Base-by-base conservation (phyloP, 2,113 vertebrate species). In the Geothlypis trichas region DNA sequence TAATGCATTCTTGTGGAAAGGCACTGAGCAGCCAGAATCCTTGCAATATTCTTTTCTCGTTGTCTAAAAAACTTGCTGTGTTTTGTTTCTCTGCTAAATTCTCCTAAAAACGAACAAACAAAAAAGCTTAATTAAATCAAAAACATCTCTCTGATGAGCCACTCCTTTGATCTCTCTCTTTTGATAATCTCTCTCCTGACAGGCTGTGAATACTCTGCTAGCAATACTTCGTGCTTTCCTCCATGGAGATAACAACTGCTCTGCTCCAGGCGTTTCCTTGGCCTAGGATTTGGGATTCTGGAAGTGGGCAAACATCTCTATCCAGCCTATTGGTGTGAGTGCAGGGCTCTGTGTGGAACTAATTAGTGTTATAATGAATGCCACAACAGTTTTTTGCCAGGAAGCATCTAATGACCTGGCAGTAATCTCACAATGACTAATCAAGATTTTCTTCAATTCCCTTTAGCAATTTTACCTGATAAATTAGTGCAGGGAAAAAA, bases 381-480 rank as follows among this genome's bases (percentile, higher is more conserved):
- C 65, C 69, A 42, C 65, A 58, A 16, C 26, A 58, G 39, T 58
- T 91, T 69, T 49, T 35, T 47, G 61, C 62, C 92, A 84, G 81
- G 91, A 95, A 71, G 68, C 51, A 75, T 65, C 66, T 52, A 55
- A 75, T 88, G 93, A 88, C 41, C 21, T 92, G 88, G 75, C 82
- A 85, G 66, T 67, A 79, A 85, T 82, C 62, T 89, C 49, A 39
- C 39, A 46, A 26, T 74, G 61, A 95, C 71, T 89, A 68, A 93
- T 57, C 33, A 62, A 55, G 47, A 68, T 87, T 81, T 66, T 39
- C 37, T 42, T 84, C 3, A 22, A 51, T 58, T 76, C 41, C 35
- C 69, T 81, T 35, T 35, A 55, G 61, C 35, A 47, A 47, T 82
- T 87, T 52, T 82, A 67, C 44, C 47, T 19, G 11, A 75, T 14